Percentiles rank a stretch among this genome's conserved stretches.
Evolutionary conservation across 2,797 vertebrate genomes (phyloP).

Genomic region (Coregonus ussuriensis): DNA sequence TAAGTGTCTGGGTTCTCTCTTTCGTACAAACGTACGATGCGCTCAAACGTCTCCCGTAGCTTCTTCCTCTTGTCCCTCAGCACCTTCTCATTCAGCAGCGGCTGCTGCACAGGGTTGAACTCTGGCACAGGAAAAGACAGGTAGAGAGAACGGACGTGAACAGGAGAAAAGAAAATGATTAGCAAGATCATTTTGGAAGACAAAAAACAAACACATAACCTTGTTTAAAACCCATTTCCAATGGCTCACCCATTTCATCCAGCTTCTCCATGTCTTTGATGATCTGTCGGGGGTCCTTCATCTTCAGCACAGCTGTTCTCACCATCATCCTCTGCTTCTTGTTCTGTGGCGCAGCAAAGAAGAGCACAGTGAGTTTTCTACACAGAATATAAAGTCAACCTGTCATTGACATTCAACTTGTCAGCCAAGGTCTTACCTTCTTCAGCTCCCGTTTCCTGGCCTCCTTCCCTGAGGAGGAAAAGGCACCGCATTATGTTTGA

Average conservation of each 20-base stretch:
- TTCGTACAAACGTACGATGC: slow-evolving; percentile 93
- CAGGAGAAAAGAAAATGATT: background rate
- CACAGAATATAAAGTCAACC: background rate
- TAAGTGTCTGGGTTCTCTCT: slow-evolving; percentile 97
- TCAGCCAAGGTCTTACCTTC: slow-evolving; percentile 78
- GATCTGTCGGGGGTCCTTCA: slow-evolving; percentile 98
- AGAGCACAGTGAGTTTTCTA: background rate
- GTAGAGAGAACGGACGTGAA: background rate
- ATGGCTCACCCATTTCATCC: slow-evolving; percentile 93
- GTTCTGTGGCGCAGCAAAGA: slow-evolving; percentile 76
- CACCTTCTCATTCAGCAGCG: slow-evolving; percentile 91
- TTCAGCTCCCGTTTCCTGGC: slow-evolving; percentile 96
- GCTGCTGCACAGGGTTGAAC: slow-evolving; percentile 95
- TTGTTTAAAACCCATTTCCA: background rate
- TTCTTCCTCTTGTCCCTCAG: slow-evolving; percentile 97
- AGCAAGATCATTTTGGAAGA: background rate
- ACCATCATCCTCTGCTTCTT: slow-evolving; percentile 99
- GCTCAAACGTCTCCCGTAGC: slow-evolving; percentile 94
- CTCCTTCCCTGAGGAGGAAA: slow-evolving; percentile 85
- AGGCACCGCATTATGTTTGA: background rate
- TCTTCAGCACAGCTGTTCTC: slow-evolving; percentile 94
- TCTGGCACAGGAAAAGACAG: slow-evolving; percentile 71
- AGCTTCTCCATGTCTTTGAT: slow-evolving; percentile 98
- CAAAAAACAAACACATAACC: background rate
- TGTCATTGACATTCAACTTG: slow-evolving; percentile 10